phyloP scores from a whole-genome alignment of 2,797 vertebrate genomes.

The Chanos chanos region DNA sequence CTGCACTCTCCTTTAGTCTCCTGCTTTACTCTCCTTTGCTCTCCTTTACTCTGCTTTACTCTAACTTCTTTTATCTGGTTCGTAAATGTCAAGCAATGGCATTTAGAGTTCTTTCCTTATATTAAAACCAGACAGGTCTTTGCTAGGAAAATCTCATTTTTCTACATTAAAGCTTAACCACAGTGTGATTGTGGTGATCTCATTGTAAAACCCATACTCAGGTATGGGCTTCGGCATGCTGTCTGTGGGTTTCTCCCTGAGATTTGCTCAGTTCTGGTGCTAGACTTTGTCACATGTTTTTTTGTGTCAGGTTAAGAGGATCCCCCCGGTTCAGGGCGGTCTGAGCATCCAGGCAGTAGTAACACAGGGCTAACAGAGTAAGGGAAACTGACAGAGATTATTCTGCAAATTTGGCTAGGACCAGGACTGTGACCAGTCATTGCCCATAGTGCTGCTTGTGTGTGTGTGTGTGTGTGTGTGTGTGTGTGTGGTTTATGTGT shows the following conservation, averaged over 20 bases:
- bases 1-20: too few relatives aligned
- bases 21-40: neutral
- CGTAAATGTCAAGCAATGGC: too few relatives aligned
- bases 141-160: too few relatives aligned
- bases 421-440: neutral
- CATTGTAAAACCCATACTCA: neutral
- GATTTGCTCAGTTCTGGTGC: neutral
- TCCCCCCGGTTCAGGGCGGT: too few relatives aligned
- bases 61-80: too few relatives aligned
- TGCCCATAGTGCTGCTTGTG: neutral
- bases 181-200: too few relatives aligned
- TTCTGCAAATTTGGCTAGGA: neutral
- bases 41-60: neutral
- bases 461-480: neutral
- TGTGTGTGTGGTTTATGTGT: conserved; percentile 4
- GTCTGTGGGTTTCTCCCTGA: neutral
- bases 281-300: conserved; percentile 2
- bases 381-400: neutral
- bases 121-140: too few relatives aligned
- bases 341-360: neutral
- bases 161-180: too few relatives aligned
- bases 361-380: neutral
- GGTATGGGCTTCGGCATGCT: neutral
- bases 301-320: neutral
- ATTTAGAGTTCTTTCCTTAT: too few relatives aligned